phyloP scores from a whole-genome alignment of 1,140 invertebrate genomes.

The Drosophila teissieri region DNA sequence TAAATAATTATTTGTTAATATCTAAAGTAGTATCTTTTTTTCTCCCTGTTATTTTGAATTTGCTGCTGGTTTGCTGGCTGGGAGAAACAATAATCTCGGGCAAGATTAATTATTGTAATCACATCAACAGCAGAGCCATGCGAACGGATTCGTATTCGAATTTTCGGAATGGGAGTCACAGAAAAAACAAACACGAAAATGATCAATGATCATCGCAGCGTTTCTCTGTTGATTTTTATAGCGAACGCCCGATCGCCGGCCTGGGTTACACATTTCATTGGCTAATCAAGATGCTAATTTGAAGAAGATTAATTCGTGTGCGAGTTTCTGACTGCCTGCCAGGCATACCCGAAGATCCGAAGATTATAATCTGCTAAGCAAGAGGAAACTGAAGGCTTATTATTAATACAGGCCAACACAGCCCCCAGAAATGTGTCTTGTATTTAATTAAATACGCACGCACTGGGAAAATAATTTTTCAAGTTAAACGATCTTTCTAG shows the following conservation, averaged over 20 bases:
- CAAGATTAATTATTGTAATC: constrained; percentile 84
- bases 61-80: constrained; percentile 49
- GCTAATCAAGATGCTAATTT: constrained; percentile 84
- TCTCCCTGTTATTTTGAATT: constrained; percentile 17
- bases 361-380: constrained; percentile 65
- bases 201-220: constrained; percentile 75
- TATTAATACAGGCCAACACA: constrained; percentile 64
- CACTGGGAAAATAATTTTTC: background rate
- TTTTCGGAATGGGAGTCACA: constrained; percentile 18
- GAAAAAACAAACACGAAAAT: constrained; percentile 50
- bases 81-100: constrained; percentile 69
- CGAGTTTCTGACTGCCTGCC: constrained; percentile 57
- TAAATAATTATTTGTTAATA: background rate
- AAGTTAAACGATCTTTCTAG: too few species aligned
- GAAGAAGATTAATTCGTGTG: constrained; percentile 82
- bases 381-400: constrained; percentile 63
- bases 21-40: background rate
- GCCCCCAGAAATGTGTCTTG: constrained; percentile 43
- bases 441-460: constrained; percentile 70
- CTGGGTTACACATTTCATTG: constrained; percentile 82
- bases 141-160: constrained; percentile 46
- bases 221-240: constrained; percentile 78
- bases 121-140: constrained; percentile 80
- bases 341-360: constrained; percentile 47
- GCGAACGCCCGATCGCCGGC: constrained; percentile 53